These are phyloP conservation scores for Rhabdomys dilectus DNA, from an alignment of 2,113 vertebrate species.

Conservation along the genomic window DNA sequence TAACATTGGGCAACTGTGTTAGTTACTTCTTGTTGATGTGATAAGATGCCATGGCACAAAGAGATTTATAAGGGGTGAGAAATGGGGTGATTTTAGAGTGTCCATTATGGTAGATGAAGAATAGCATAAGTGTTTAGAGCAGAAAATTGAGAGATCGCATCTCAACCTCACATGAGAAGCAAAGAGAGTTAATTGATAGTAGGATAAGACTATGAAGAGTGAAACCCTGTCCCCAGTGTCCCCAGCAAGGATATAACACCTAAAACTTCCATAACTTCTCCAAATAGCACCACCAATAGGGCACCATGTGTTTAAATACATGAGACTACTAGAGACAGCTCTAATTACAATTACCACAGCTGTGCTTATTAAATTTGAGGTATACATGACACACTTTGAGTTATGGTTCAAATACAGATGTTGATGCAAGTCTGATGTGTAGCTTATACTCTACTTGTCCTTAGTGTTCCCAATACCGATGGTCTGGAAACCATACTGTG, in stretches of 20 bases:
- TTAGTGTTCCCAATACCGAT: rapidly evolving
- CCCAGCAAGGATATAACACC: not conserved
- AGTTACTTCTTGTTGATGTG: not conserved
- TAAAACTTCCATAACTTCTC: not conserved
- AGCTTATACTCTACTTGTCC: not conserved
- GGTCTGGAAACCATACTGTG: too few relatives aligned
- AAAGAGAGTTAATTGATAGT: not conserved
- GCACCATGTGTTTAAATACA: not conserved
- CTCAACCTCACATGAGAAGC: not conserved
- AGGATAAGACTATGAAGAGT: not conserved
- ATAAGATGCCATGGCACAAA: not conserved
- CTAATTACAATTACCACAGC: not conserved
- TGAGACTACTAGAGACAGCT: not conserved
- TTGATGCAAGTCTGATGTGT: not conserved
- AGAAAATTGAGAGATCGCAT: not conserved
- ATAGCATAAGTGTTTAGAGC: not conserved
- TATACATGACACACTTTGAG: rapidly evolving
- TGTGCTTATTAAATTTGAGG: not conserved
- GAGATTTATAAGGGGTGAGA: too few relatives aligned
- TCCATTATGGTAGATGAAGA: not conserved
- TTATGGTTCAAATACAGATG: not conserved
- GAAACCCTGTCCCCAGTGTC: not conserved
- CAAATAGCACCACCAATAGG: not conserved
- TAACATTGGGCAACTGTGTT: not conserved
- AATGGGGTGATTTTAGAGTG: not conserved